phyloP scores from a whole-genome alignment of 2,888 invertebrate genomes.

The Drosophila longiperda region DNA sequence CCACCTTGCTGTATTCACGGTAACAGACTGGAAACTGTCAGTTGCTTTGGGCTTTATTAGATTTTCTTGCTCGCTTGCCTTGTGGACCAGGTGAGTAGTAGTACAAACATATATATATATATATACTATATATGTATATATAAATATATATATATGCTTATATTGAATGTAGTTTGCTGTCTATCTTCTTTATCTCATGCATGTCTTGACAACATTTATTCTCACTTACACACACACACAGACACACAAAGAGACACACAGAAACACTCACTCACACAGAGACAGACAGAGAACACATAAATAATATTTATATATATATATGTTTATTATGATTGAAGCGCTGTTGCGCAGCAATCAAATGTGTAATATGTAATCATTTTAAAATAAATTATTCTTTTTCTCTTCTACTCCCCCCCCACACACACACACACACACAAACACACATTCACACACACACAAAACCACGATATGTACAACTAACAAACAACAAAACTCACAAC shows the following conservation, averaged over 20 bases:
- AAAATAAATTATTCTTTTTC: slow-evolving; percentile 63
- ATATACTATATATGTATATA: neutral
- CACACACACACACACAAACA: slow-evolving; percentile 19
- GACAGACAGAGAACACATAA: slow-evolving; percentile 19
- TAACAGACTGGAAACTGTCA: slow-evolving; percentile 32
- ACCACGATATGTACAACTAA: slow-evolving; percentile 11
- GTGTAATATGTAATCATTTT: slow-evolving; percentile 53
- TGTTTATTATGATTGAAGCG: slow-evolving; percentile 52
- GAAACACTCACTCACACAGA: slow-evolving; percentile 14
- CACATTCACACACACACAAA: slow-evolving; percentile 31
- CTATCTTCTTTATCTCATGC: slow-evolving; percentile 24
- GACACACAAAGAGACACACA: slow-evolving; percentile 16
- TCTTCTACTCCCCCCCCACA: slow-evolving; percentile 51
- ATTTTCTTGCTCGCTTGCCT: slow-evolving; percentile 30
- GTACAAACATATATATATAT: slow-evolving; percentile 12
- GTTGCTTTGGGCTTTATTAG: slow-evolving; percentile 51
- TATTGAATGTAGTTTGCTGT: slow-evolving; percentile 13
- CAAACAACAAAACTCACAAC: slow-evolving; percentile 38
- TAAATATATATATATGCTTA: neutral
- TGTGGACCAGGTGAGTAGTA: slow-evolving; percentile 42
- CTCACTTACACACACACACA: slow-evolving; percentile 8
- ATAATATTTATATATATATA: slow-evolving; percentile 42
- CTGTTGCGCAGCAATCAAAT: slow-evolving; percentile 38
- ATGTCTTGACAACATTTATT: slow-evolving; percentile 18
- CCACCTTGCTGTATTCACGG: neutral